Evolutionary conservation across 2,797 vertebrate genomes (phyloP), one percentile per base, ranked within the genome.

Genomic region (Enteromius fasciolatus): DNA sequence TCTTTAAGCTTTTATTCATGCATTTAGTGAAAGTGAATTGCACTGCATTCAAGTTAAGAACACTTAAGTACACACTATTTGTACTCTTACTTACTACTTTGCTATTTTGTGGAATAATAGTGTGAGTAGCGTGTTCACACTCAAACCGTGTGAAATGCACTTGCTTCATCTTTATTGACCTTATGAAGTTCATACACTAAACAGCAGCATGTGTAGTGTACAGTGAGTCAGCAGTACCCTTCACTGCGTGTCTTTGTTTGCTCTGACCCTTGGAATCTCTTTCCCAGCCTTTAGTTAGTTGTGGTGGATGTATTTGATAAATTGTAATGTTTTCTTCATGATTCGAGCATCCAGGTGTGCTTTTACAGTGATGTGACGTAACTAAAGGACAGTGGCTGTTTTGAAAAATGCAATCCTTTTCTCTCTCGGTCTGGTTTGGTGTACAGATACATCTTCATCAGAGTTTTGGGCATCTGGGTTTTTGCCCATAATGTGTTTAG

Each of bases 381-480:
- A 63, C 25, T 63, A 15, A 28, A 61, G 25, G 25, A 61, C 12
- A 61, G 14, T 8, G 25, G 12, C 25, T 63, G 3, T 31, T 31
- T 15, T 31, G 14, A 8, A 31, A 63, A 63, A 63, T 31, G 14
- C 15, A 2, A 63, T 12, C 5, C 15, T 17, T 31, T 63, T 63
- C 14, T 31, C 2, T 31, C 25, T 61, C 25, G 5, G 25, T 61
- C 14, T 3, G 4, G 20, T 67, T 39, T 39, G 64, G 64, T 67
- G 64, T 39, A n/a, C 18, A 46, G 66, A 73, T 39, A 73, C 69
- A 9, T 77, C 72, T 81, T 76, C 52, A 81, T 84, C 81, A 81
- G 87, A 64, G 74, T 82, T 89, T 84, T 87, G 79, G 83, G 39
- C 61, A 57, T 78, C 68, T 85, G 83, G 44, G 67, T 52, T n/a